Conservation (phyloP, 1,140 invertebrate species). For the Sitobion miscanthi region DNA sequence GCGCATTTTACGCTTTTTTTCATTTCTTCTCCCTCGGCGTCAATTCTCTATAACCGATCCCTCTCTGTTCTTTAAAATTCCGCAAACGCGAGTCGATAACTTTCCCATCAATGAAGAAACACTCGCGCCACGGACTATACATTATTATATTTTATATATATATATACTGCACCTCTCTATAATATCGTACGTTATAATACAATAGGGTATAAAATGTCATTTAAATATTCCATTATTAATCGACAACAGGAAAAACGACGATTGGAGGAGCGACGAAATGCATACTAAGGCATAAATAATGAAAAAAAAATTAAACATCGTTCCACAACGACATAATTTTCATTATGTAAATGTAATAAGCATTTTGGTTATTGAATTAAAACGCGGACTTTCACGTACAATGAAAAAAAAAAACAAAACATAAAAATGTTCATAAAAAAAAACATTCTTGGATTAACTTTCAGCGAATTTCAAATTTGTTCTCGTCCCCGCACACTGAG, state of each 20-base stretch:
- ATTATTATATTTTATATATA: conserved; percentile 1
- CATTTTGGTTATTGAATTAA: conserved; percentile 29
- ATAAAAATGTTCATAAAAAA: conserved; percentile 32
- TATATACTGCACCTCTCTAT: neutral
- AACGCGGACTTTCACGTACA: neutral
- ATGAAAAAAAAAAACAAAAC: neutral
- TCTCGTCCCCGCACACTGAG: neutral
- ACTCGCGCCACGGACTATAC: neutral
- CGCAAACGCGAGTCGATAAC: neutral
- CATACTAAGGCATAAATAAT: neutral
- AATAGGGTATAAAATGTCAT: neutral
- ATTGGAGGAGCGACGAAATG: neutral
- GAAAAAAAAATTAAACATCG: neutral
- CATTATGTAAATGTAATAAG: conserved; percentile 34
- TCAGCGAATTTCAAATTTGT: conserved; percentile 30
- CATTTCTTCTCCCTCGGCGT: neutral
- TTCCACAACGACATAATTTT: conserved; percentile 3
- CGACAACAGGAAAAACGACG: neutral
- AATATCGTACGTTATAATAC: neutral
- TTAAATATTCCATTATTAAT: conserved; percentile 37
- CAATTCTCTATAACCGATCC: neutral
- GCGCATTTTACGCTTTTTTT: neutral
- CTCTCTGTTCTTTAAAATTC: neutral
- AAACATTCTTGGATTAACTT: conserved; percentile 49
- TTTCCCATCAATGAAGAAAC: neutral